Conservation (phyloP, 2,113 vertebrate genomes). For the Pyxicephalus adspersus region DNA sequence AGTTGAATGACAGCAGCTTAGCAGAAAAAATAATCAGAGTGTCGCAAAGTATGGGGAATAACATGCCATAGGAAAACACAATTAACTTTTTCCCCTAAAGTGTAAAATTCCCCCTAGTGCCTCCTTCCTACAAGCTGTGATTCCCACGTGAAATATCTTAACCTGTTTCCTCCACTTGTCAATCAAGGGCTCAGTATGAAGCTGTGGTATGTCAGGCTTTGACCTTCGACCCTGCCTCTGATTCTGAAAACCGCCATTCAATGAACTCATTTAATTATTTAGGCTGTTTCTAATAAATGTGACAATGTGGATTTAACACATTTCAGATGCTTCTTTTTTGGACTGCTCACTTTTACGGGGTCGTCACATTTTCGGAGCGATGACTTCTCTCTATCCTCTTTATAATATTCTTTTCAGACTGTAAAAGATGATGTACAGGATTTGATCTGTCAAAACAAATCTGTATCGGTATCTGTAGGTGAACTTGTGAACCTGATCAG, state of each 20-base stretch:
- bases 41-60: slow-evolving; percentile 84
- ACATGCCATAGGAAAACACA: slow-evolving; percentile 76
- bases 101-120: slow-evolving; percentile 77
- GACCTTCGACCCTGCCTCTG: slow-evolving; percentile 83
- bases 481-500: slow-evolving; percentile 7
- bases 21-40: slow-evolving; percentile 73
- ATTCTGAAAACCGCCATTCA: slow-evolving; percentile 84
- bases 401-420: slow-evolving; percentile 5
- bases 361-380: slow-evolving; percentile 43
- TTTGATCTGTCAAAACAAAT: slow-evolving; percentile 23
- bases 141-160: slow-evolving; percentile 95
- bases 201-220: slow-evolving; percentile 82
- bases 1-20: slow-evolving; percentile 56
- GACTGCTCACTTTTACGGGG: slow-evolving; percentile 63
- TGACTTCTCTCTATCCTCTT: neutral
- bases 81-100: slow-evolving; percentile 89
- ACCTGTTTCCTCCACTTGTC: slow-evolving; percentile 86
- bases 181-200: slow-evolving; percentile 82
- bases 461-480: neutral
- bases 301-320: slow-evolving; percentile 77
- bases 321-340: slow-evolving; percentile 75
- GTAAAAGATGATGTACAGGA: slow-evolving; percentile 6
- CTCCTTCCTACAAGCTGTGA: slow-evolving; percentile 86
- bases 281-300: slow-evolving; percentile 84
- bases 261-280: slow-evolving; percentile 82